Percentiles rank a stretch among this genome's conserved stretches.
Conservation (phyloP, 2,113 vertebrate genomes). For the Hemibagrus wyckioides region DNA sequence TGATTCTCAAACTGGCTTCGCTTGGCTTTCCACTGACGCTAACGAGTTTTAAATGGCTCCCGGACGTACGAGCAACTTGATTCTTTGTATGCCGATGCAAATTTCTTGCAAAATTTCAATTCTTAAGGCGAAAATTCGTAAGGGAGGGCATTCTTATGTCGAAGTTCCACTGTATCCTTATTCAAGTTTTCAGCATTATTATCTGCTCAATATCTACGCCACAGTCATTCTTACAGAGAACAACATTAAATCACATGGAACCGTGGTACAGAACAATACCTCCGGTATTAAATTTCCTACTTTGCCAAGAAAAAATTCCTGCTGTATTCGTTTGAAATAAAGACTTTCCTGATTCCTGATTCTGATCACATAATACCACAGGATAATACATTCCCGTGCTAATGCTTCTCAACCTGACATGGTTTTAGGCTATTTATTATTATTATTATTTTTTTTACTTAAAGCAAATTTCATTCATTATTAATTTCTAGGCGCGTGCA, state of each 20-base stretch:
- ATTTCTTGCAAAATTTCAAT: too few relatives aligned
- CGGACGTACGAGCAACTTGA: too few relatives aligned
- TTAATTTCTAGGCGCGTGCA: conserved; percentile 16
- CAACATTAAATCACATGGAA: not conserved
- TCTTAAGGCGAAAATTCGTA: too few relatives aligned
- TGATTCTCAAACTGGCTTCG: too few relatives aligned
- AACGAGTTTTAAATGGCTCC: too few relatives aligned
- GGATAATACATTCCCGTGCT: conserved; percentile 9
- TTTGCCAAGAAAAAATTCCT: not conserved
- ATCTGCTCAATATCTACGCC: not conserved
- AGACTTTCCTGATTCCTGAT: not conserved
- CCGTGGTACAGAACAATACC: not conserved
- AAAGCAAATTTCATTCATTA: conserved; percentile 40
- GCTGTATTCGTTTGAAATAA: not conserved
- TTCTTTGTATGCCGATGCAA: too few relatives aligned
- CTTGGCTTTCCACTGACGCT: too few relatives aligned
- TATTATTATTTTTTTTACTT: conserved; percentile 6
- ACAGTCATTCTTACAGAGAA: not conserved
- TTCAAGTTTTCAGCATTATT: not conserved
- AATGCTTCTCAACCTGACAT: conserved; percentile 13
- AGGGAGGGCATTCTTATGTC: too few relatives aligned
- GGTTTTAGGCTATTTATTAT: conserved; percentile 12
- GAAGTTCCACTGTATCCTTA: too few relatives aligned
- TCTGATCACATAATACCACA: not conserved
- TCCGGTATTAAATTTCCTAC: not conserved